Evolutionary conservation across 1,140 invertebrate genomes (phyloP), one percentile per base, ranked within the genome.

Genomic region (Portunus trituberculatus): DNA sequence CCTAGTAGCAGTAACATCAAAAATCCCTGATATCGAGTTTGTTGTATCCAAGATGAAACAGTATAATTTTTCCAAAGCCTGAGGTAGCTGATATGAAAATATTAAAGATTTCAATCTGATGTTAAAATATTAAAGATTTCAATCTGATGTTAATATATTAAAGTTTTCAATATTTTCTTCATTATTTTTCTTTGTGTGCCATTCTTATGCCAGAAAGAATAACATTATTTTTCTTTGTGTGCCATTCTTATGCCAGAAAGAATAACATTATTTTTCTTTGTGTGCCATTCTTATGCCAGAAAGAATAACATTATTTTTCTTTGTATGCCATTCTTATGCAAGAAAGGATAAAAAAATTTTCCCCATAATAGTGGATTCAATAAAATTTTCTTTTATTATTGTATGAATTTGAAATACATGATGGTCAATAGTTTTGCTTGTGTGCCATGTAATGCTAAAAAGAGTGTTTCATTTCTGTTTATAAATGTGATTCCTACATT

Each of bases 61-160:
- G n/a, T 32, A 91, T 59, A 4, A 91, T 91, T 92, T 92, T 92
- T 92, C 52, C 52, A 92, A 67, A 92, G 39, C 91, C 67, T 82
- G 91, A 92, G 39, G 59, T 92, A 39, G 29, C 83, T 84, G 83
- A 25, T 84, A 84, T 32, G n/a, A 84, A 84, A n/a, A n/a, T n/a
- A n/a, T n/a, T n/a, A n/a, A n/a, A n/a, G n/a, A n/a, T n/a, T n/a
- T n/a, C n/a, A n/a, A n/a, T n/a, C n/a, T n/a, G n/a, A n/a, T n/a
- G n/a, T n/a, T n/a, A n/a, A n/a, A n/a, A n/a, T n/a, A n/a, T n/a
- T n/a, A n/a, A n/a, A n/a, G n/a, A n/a, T n/a, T n/a, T n/a, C n/a
- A n/a, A n/a, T n/a, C n/a, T n/a, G n/a, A n/a, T n/a, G n/a, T n/a
- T 28, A 84, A 28, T 14, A n/a, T 32, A 45, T 8, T 89, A 4